These are phyloP conservation scores for Oophaga sylvatica DNA, from an alignment of 2,797 vertebrate species.

Conservation along the genomic window DNA sequence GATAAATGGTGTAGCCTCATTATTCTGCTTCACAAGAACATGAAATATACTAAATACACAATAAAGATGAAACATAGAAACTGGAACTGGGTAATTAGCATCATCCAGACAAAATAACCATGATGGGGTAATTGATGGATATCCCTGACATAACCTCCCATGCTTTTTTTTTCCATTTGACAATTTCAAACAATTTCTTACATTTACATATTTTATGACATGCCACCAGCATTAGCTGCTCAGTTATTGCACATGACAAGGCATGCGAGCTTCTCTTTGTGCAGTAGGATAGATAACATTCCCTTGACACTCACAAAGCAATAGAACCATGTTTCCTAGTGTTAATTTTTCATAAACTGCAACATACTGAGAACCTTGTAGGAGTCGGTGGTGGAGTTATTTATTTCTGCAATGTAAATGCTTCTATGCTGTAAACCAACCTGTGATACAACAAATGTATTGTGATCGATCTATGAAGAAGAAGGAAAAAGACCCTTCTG, in stretches of 20 bases:
- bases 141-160: slow-evolving; percentile 61
- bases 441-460: neutral
- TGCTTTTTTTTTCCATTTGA: slow-evolving; percentile 63
- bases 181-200: slow-evolving; percentile 67
- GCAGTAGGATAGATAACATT: slow-evolving; percentile 69
- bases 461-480: neutral
- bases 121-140: slow-evolving; percentile 63
- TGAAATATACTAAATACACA: slow-evolving; percentile 23
- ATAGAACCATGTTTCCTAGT: slow-evolving; percentile 53
- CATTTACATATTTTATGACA: slow-evolving; percentile 75
- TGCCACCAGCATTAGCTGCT: slow-evolving; percentile 67
- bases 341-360: slow-evolving; percentile 29
- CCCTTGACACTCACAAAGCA: slow-evolving; percentile 63
- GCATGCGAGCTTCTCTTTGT: slow-evolving; percentile 60
- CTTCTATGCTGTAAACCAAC: neutral
- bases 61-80: slow-evolving; percentile 21
- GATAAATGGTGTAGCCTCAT: slow-evolving; percentile 35
- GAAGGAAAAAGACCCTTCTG: no score
- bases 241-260: slow-evolving; percentile 63
- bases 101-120: slow-evolving; percentile 11
- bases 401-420: neutral
- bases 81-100: slow-evolving; percentile 35
- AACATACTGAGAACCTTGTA: slow-evolving; percentile 7
- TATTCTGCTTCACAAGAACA: slow-evolving; percentile 16
- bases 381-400: neutral